phyloP scores from a whole-genome alignment of 1,140 invertebrate species.

The Drosophila santomea region DNA sequence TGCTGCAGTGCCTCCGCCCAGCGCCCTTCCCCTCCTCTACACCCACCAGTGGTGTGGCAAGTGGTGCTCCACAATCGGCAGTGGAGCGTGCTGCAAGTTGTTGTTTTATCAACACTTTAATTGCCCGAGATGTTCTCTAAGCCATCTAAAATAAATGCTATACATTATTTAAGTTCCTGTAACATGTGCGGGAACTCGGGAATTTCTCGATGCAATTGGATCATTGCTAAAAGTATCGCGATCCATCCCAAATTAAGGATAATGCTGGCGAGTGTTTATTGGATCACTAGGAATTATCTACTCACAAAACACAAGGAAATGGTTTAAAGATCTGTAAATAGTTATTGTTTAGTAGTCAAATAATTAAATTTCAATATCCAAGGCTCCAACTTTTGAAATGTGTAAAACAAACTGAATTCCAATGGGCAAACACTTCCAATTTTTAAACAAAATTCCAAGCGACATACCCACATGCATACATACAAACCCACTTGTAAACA shows the following conservation, averaged over 20 bases:
- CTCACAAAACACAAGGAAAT: no score
- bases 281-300: no score
- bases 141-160: background rate
- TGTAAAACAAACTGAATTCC: background rate
- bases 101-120: slow-evolving; percentile 58
- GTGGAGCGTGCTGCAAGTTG: slow-evolving; percentile 34
- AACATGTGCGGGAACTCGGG: slow-evolving; percentile 1
- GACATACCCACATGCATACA: background rate
- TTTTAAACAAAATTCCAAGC: background rate
- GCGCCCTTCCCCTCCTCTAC: background rate
- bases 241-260: background rate
- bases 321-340: no score
- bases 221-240: background rate
- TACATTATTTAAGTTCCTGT: slow-evolving; percentile 14
- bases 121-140: background rate
- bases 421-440: background rate
- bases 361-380: no score
- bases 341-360: no score
- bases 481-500: background rate
- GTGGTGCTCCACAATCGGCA: slow-evolving; percentile 38
- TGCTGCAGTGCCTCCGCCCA: slow-evolving; percentile 16
- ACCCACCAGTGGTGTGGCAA: slow-evolving; percentile 12
- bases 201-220: background rate
- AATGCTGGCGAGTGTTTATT: no score
- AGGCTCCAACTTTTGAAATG: background rate